These are phyloP conservation scores for Corythornis cristatus DNA, from an alignment of 2,113 vertebrate species.

Conservation along the genomic window DNA sequence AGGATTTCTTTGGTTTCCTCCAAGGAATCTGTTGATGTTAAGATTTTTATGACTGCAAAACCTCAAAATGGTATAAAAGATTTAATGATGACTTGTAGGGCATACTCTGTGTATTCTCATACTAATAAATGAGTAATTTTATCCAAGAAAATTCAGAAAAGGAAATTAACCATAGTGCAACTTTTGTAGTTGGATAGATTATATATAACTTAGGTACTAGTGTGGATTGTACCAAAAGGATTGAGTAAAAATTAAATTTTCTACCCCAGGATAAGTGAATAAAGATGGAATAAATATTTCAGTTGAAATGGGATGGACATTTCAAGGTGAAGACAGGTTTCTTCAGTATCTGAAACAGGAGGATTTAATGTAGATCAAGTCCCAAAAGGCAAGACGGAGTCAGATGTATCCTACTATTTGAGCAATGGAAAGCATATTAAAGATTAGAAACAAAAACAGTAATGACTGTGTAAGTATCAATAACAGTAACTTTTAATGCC, in stretches of 20 bases:
- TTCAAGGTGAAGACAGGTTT: background rate
- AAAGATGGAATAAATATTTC: background rate
- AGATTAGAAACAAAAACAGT: background rate
- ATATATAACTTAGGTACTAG: background rate
- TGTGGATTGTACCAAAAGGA: background rate
- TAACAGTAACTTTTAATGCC: background rate
- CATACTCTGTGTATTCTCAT: background rate
- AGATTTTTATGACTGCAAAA: background rate
- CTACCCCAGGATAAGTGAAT: background rate
- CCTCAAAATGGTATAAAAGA: background rate
- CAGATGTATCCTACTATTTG: background rate
- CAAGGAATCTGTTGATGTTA: background rate
- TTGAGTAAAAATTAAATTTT: background rate
- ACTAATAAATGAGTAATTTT: background rate
- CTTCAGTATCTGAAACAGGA: background rate
- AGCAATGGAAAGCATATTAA: background rate
- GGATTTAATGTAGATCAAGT: background rate
- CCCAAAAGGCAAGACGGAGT: background rate
- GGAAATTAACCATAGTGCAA: background rate
- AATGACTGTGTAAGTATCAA: background rate
- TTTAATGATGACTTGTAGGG: background rate
- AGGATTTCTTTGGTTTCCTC: background rate
- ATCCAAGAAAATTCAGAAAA: background rate
- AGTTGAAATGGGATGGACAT: background rate
- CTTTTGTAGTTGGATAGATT: background rate